Conservation (phyloP, 2,113 vertebrate species). For the Myotis lucifugus region DNA sequence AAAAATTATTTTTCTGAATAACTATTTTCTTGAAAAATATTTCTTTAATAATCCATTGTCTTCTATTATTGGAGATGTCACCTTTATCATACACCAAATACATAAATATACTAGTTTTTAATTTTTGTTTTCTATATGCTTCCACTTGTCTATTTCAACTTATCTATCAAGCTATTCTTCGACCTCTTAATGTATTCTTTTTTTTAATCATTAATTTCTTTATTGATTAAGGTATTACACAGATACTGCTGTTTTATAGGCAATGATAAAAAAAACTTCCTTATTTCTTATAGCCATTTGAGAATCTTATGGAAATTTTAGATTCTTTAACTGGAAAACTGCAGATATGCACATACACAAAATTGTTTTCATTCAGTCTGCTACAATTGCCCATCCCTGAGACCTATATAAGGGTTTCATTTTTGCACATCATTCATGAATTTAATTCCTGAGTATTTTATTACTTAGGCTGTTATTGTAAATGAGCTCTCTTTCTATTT, state of each 20-base stretch:
- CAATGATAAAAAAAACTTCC: background rate
- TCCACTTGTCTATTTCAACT: background rate
- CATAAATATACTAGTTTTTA: background rate
- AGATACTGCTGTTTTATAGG: background rate
- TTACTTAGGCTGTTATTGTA: background rate
- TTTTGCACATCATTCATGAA: background rate
- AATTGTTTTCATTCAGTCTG: slow-evolving; percentile 2
- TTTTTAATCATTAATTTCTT: no score
- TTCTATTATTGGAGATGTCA: background rate
- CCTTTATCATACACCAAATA: background rate
- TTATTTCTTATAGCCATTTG: background rate
- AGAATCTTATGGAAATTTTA: background rate
- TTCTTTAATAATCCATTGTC: background rate
- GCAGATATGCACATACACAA: background rate
- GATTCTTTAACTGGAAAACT: background rate
- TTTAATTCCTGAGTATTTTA: slow-evolving; percentile 11
- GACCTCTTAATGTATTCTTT: background rate
- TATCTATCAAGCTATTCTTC: background rate
- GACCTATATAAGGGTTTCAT: background rate
- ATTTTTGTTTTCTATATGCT: background rate
- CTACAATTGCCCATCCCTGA: background rate
- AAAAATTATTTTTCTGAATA: background rate
- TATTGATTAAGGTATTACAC: no score
- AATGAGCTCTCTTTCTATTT: background rate
- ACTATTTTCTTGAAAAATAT: background rate